Conservation (phyloP, 2,888 invertebrate genomes). For the Stratiomys singularior region DNA sequence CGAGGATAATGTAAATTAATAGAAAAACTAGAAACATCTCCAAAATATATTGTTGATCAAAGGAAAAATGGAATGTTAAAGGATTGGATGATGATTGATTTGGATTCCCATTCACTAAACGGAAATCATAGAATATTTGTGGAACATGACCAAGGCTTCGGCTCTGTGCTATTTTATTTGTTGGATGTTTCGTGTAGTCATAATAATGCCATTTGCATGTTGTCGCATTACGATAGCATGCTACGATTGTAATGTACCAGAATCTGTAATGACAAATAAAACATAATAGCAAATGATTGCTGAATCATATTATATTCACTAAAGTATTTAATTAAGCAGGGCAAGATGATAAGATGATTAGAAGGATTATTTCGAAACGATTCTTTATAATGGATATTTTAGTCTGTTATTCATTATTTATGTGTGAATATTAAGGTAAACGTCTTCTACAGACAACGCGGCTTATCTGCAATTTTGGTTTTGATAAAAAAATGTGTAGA, state of each 20-base stretch:
- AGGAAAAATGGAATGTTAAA: conserved; percentile 94
- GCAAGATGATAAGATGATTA: too few relatives aligned
- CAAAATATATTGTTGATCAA: conserved; percentile 92
- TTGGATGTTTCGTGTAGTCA: conserved; percentile 62
- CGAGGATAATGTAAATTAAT: conserved; percentile 83
- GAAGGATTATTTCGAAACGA: too few relatives aligned
- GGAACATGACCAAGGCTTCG: conserved; percentile 43
- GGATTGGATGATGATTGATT: conserved; percentile 87
- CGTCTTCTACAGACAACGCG: too few relatives aligned
- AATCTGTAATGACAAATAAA: conserved; percentile 72
- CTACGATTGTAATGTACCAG: conserved; percentile 95
- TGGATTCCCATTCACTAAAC: conserved; percentile 97
- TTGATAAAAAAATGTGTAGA: too few relatives aligned
- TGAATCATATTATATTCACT: too few relatives aligned
- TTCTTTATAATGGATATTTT: too few relatives aligned
- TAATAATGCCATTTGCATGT: conserved; percentile 89
- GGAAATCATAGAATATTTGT: conserved; percentile 84
- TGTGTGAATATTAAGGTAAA: too few relatives aligned
- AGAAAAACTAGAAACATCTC: conserved; percentile 91
- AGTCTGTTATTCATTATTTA: too few relatives aligned
- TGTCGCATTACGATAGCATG: conserved; percentile 84
- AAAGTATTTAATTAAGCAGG: too few relatives aligned
- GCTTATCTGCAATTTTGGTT: too few relatives aligned
- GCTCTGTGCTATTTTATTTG: conserved; percentile 43
- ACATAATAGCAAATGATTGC: too few relatives aligned